Conservation (phyloP, 2,797 vertebrate species). For the Leontocebus nigricollis region DNA sequence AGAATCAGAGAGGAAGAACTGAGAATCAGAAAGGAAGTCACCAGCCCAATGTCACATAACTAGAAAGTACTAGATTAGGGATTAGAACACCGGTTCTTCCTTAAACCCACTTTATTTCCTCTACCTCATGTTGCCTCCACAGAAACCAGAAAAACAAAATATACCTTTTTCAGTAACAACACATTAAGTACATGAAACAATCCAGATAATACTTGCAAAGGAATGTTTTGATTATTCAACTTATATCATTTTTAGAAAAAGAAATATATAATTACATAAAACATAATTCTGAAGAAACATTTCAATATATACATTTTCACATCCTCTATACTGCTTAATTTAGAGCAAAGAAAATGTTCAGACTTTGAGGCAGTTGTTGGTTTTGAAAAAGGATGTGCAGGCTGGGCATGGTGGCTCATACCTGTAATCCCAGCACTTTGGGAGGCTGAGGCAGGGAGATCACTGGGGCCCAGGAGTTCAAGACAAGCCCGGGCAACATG, state of each 20-base stretch:
- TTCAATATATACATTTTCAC: neutral
- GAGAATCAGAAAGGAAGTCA: neutral
- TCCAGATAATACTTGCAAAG: neutral
- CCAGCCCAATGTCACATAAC: neutral
- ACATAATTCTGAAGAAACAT: neutral
- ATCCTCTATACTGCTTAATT: neutral
- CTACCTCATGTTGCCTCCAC: neutral
- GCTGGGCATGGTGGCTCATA: no score
- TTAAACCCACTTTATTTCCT: neutral
- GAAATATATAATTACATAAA: neutral
- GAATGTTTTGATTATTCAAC: neutral
- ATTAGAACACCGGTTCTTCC: neutral
- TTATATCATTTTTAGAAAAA: neutral
- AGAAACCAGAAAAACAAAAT: neutral
- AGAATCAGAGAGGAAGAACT: neutral
- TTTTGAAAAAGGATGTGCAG: neutral
- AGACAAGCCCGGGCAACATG: no score
- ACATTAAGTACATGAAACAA: neutral
- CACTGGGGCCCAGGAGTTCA: no score
- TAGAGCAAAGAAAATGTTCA: neutral
- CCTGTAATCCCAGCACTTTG: no score
- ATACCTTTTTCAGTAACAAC: neutral
- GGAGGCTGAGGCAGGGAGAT: no score
- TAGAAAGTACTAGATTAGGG: neutral
- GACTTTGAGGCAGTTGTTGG: neutral